Base-by-base conservation (phyloP, 2,888 invertebrate genomes). In the Hypomecis atomaria region DNA sequence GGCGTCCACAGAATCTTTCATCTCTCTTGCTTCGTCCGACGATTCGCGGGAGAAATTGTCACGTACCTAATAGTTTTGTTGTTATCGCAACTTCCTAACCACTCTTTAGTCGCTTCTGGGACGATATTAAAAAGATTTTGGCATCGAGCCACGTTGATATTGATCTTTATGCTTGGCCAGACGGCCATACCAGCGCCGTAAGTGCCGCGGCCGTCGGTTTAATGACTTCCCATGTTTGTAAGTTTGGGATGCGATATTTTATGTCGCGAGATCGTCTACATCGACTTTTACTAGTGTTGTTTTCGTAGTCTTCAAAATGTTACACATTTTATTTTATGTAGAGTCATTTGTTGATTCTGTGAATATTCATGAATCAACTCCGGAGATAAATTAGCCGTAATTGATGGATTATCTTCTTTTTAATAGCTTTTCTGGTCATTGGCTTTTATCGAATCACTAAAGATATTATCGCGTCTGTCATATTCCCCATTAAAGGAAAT, bases 41-140 rank as follows among this genome's bases (percentile, higher is more conserved):
- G 85, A 88, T 86, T 88, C 86, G 85, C 83, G 79, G 78, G 77
- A 77, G 83, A 82, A 86, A 82, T 83, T 82, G 83, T 86, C 85
- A 84, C 85, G 86, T 88, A 72, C 69, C 71, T 71, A 89, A 88
- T 89, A 90, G 88, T 90, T 90, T 88, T 89, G 90, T 90, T 92
- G 90, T 91, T 91, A 91, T 92, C 88, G 83, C 81, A 78, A 78
- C 80, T 67, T 68, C 63, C 65, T 86, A 88, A 88, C 89, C 88
- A 87, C 88, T 90, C 87, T 85, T 87, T 86, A 86, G 84, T 85
- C 84, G 82, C 85, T 85, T 88, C 84, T 85, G 84, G 83, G 87
- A 86, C 82, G 89, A 90, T 92, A 92, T 92, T 92, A 92, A 92
- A 92, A 91, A 92, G 90, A 90, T 91, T 88, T 90, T 92, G 92